Conservation (phyloP, 2,888 invertebrate species). For the Eutolmus rufibarbis region DNA sequence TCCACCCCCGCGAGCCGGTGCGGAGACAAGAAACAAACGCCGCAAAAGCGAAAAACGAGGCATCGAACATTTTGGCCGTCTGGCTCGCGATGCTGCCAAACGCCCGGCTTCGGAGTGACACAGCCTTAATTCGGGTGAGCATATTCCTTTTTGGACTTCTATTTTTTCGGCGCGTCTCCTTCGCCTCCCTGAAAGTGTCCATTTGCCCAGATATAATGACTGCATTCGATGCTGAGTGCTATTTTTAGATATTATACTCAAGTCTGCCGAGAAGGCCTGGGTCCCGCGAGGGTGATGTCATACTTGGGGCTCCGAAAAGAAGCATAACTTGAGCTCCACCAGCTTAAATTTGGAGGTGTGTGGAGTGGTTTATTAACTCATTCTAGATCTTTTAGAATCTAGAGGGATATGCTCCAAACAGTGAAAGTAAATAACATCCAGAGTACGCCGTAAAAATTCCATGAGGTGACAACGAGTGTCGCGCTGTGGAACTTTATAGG, state of each 20-base stretch:
- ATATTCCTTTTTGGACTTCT: neutral
- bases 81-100: neutral
- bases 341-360: neutral
- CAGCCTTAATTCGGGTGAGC: neutral
- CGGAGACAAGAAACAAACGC: neutral
- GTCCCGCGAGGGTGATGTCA: neutral
- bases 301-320: neutral
- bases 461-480: neutral
- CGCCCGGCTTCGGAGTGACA: neutral
- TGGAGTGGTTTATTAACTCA: neutral
- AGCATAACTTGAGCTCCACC: neutral
- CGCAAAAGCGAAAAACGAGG: neutral
- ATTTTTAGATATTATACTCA: neutral
- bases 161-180: neutral
- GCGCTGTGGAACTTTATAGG: neutral
- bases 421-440: neutral
- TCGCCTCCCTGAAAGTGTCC: neutral
- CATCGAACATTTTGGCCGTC: neutral
- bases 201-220: neutral
- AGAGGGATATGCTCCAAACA: neutral
- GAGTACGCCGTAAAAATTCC: neutral
- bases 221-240: constrained; percentile 3
- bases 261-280: neutral
- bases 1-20: neutral
- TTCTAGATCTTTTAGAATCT: neutral